A percentile compares a stretch with the other conserved stretches of the same genome.
These are phyloP conservation scores for Epistrophella euchroma DNA, from an alignment of 2,888 invertebrate species.

Conservation along the genomic window DNA sequence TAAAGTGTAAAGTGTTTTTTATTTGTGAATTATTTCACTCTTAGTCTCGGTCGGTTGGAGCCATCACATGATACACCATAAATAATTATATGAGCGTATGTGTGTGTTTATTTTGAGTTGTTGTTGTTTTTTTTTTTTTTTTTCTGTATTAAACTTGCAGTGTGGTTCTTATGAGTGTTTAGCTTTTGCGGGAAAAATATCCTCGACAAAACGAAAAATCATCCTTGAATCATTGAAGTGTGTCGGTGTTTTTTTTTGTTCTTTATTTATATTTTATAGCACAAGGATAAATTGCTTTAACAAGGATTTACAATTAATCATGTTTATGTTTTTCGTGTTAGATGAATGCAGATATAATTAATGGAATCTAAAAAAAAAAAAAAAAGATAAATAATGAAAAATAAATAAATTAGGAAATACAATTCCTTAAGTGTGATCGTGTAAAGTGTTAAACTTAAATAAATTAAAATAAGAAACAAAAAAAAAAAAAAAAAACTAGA, in stretches of 20 bases:
- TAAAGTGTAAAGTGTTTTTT: constrained; percentile 71
- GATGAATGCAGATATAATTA: constrained; percentile 66
- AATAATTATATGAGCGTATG: constrained; percentile 17
- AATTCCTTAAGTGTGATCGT: constrained; percentile 33
- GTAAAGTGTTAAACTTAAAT: constrained; percentile 39
- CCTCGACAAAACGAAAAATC: constrained; percentile 60
- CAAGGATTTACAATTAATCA: constrained; percentile 59
- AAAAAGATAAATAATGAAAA: constrained; percentile 16
- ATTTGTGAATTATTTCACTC: constrained; percentile 74
- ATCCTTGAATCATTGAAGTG: constrained; percentile 68
- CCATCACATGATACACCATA: constrained; percentile 43
- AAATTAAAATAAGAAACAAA: constrained; percentile 14
- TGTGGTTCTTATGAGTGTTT: constrained; percentile 64
- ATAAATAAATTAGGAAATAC: constrained; percentile 44
- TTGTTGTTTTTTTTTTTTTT: constrained; percentile 15
- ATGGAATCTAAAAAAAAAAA: constrained; percentile 36
- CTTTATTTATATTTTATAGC: constrained; percentile 18
- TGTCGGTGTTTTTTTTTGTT: constrained; percentile 52
- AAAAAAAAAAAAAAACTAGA: constrained; percentile 8
- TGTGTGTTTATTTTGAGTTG: constrained; percentile 30
- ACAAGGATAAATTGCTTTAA: constrained; percentile 60
- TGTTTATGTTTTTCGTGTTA: constrained; percentile 13
- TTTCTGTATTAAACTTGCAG: constrained; percentile 3
- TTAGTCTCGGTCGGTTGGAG: constrained; percentile 66
- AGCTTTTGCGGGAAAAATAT: constrained; percentile 64